Base-by-base conservation (phyloP, 2,113 vertebrate species). In the Bubo scandiacus region DNA sequence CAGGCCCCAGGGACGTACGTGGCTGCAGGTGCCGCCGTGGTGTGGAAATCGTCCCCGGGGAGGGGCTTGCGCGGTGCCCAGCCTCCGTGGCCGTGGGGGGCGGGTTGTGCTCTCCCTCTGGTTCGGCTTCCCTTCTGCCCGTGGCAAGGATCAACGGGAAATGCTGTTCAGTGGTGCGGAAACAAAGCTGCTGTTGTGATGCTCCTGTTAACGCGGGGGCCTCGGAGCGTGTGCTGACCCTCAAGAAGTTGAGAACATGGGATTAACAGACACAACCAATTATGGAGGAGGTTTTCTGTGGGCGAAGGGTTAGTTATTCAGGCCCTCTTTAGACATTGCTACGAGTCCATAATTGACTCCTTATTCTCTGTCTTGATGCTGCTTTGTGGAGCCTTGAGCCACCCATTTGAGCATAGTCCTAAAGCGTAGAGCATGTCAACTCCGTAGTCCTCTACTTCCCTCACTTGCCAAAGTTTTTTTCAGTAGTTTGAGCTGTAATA, bases 401-500 rank as follows among this genome's bases (percentile, higher is more conserved):
- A 5, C 43, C n/a, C 5, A 0, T 15, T 42, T 59, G 61, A 43
- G 21, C 15, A 1, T 17, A 7, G 16, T n/a, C 11, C 45, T 27
- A 1, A 68, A 38, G 36, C 4, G 0, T 0, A 9, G 15, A 21
- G 38, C 5, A 1, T 15, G 27, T 25, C 2, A 1, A 1, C 30
- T 66, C 32, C 2, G 0, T 5, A 38, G 61, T n/a, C 23, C 20
- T 58, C 8, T 18, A 1, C 20, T 73, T 67, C 21, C 23, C 26
- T 58, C 62, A 18, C 21, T 83, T 30, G 16, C 32, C 3, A 0
- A 52, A 71, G 49, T 59, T 91, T 65, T 47, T 40, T 38, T 62
- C 17, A 7, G 11, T 58, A 58, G 29, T 67, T 90, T 57, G 45
- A 47, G 38, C 22, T 92, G 12, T 55, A 54, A 21, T 63, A 15